Evolutionary conservation across 64 coral and sea anemone genomes (phyloP).

Genomic region (Porites lutea): DNA sequence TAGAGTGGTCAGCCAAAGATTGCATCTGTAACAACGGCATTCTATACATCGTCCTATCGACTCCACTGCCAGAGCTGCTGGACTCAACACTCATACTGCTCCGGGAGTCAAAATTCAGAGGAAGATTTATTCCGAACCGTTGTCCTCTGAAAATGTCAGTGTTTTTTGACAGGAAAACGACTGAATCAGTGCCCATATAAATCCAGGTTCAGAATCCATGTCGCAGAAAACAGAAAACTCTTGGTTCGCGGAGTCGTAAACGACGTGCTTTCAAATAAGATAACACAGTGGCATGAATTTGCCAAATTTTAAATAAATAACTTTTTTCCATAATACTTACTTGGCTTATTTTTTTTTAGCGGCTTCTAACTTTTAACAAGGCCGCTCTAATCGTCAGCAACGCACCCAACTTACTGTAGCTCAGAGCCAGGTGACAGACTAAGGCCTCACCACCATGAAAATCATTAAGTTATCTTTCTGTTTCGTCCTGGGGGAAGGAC

Average conservation of each 20-base stretch:
- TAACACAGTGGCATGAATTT: too few relatives aligned
- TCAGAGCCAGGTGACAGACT: too few relatives aligned
- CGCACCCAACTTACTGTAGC: too few relatives aligned
- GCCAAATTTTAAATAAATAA: too few relatives aligned
- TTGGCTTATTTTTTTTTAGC: too few relatives aligned
- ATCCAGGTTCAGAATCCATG: background rate
- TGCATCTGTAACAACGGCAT: background rate
- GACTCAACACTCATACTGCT: too few relatives aligned
- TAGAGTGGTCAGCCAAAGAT: background rate
- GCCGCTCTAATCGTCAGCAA: too few relatives aligned
- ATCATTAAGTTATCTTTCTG: too few relatives aligned
- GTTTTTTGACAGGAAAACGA: background rate
- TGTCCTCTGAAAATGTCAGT: background rate
- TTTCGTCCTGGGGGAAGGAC: too few relatives aligned
- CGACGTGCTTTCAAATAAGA: background rate
- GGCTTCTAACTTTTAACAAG: too few relatives aligned
- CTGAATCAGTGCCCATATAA: background rate
- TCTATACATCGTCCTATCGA: background rate
- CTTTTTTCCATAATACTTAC: too few relatives aligned
- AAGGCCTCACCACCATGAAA: too few relatives aligned
- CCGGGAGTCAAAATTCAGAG: background rate
- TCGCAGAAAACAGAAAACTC: background rate
- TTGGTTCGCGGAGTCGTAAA: background rate
- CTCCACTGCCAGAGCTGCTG: background rate
- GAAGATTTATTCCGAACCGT: background rate